These are phyloP conservation scores for Clusia tigrina DNA, from an alignment of 2,888 invertebrate species.

Conservation along the genomic window DNA sequence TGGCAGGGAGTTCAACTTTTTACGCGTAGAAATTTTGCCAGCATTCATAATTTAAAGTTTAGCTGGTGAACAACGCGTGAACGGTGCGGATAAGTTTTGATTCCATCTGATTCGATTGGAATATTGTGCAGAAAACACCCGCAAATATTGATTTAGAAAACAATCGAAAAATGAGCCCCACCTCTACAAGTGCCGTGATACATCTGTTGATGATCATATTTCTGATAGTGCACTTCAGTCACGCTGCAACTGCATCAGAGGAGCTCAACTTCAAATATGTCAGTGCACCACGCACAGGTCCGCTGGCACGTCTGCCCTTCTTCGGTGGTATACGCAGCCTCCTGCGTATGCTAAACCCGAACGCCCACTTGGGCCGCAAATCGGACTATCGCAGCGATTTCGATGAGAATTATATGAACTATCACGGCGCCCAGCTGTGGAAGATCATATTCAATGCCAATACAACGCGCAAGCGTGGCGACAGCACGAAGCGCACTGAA, in stretches of 20 bases:
- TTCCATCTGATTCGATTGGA: too few species aligned
- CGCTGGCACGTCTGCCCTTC: slow-evolving; percentile 50
- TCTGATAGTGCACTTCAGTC: slow-evolving; percentile 11
- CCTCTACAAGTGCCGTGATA: neutral
- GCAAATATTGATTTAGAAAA: too few species aligned
- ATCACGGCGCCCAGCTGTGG: slow-evolving; percentile 56
- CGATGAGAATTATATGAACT: slow-evolving; percentile 56
- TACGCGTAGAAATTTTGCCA: neutral
- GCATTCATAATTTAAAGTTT: slow-evolving; percentile 26
- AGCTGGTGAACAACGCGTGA: slow-evolving; percentile 20
- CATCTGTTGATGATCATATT: neutral
- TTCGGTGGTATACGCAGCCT: slow-evolving; percentile 52
- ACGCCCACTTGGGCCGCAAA: slow-evolving; percentile 40
- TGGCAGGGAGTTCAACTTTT: slow-evolving; percentile 6
- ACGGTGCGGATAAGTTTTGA: too few species aligned
- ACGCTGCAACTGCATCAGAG: neutral
- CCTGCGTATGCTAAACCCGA: slow-evolving; percentile 48
- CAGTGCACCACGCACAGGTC: slow-evolving; percentile 67
- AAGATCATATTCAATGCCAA: slow-evolving; percentile 50
- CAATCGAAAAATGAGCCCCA: too few species aligned
- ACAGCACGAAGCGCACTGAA: slow-evolving; percentile 35
- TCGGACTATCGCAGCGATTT: slow-evolving; percentile 51
- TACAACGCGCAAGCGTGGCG: slow-evolving; percentile 32
- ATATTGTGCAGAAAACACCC: too few species aligned
- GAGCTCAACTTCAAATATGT: slow-evolving; percentile 49